These are phyloP conservation scores for Arrhamphus sclerolepis DNA, from an alignment of 2,797 vertebrate species.

Conservation along the genomic window DNA sequence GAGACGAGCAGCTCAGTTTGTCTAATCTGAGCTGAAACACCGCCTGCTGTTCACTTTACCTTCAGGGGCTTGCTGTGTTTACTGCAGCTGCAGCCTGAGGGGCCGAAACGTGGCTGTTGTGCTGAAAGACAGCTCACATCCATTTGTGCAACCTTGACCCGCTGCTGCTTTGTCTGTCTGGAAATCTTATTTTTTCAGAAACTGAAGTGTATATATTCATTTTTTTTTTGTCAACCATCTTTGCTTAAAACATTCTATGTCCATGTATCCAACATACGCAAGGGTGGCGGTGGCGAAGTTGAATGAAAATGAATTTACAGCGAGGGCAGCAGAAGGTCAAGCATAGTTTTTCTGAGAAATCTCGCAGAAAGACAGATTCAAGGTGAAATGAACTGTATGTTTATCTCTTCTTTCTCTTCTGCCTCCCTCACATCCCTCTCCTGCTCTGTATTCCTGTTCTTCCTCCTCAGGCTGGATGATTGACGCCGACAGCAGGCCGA, in stretches of 20 bases:
- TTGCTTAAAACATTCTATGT: neutral
- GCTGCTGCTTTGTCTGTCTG: neutral
- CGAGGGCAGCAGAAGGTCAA: constrained; percentile 4
- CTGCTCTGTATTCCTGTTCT: neutral
- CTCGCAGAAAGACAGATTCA: constrained; percentile 1
- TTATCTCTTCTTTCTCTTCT: neutral
- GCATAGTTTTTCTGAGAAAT: neutral
- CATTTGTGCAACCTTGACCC: neutral
- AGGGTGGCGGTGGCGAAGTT: neutral
- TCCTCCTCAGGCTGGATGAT: constrained; percentile 95
- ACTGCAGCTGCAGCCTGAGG: constrained; percentile 26
- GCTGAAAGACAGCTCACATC: neutral
- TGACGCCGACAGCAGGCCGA: constrained; percentile 95
- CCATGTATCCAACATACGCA: neutral
- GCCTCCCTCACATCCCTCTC: neutral
- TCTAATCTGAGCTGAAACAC: constrained; percentile 42
- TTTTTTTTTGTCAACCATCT: neutral
- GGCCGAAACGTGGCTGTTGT: constrained; percentile 6
- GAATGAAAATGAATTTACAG: neutral
- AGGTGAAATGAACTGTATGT: neutral
- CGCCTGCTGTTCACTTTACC: constrained; percentile 40
- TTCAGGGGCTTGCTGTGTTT: constrained; percentile 46
- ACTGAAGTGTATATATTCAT: neutral
- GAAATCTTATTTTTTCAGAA: neutral
- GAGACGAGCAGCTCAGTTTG: constrained; percentile 27